Base-by-base conservation (phyloP, 1,140 invertebrate species). In the Cephus cinctus region DNA sequence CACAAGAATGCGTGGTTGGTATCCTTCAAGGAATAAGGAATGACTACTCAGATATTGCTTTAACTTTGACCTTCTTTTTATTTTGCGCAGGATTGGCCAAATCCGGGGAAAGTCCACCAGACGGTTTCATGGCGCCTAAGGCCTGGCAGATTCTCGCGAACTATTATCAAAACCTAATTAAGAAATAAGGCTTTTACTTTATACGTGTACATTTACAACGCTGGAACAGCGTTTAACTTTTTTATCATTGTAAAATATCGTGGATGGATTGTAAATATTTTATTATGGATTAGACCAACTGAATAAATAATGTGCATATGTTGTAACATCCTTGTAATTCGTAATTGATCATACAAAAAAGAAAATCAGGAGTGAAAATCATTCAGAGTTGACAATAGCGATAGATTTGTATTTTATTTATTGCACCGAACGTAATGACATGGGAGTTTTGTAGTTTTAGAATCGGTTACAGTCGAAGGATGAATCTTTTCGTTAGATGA, bases 1-100 rank as follows among this genome's bases (percentile, higher is more conserved):
- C 15, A 99, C 97, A 1, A 90, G 88, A 73, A 99, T 99, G 96
- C 80, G 98, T 71, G 84, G 87, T 84, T 69, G 60, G n/a, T n/a
- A n/a, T n/a, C n/a, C n/a, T n/a, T n/a, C n/a, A n/a, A n/a, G n/a
- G n/a, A 27, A 23, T 20, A 31, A 52, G n/a, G 43, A 41, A 43
- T 15, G 38, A 19, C 16, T n/a, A n/a, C n/a, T n/a, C n/a, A n/a
- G n/a, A n/a, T n/a, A n/a, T n/a, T n/a, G n/a, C n/a, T n/a, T n/a
- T n/a, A n/a, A n/a, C n/a, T n/a, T n/a, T n/a, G n/a, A n/a, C n/a
- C n/a, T n/a, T n/a, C n/a, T n/a, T 46, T 27, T 32, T 52, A 55
- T 43, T 39, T 62, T 64, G 68, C 74, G 19, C 47, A 87, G 86
- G 75, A 57, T 72, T 98, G 18, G 96, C 96, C 1, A 83, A 86